These are phyloP conservation scores for Malthinus seriepunctatus DNA, from an alignment of 2,888 invertebrate species.

Conservation along the genomic window DNA sequence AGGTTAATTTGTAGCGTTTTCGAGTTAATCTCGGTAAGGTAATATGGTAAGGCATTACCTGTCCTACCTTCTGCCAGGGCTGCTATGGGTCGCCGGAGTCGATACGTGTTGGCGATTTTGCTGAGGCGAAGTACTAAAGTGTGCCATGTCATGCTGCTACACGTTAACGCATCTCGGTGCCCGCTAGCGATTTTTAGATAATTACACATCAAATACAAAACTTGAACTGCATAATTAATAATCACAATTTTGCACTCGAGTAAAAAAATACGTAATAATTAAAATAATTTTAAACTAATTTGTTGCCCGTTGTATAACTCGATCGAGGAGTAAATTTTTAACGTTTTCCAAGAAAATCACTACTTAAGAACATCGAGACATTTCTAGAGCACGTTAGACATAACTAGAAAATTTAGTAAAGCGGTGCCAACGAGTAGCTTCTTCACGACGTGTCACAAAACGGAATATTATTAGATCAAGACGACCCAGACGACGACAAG, in stretches of 20 bases:
- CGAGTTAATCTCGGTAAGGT: conserved; percentile 16
- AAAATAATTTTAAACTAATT: too few relatives aligned
- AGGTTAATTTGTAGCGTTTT: background rate
- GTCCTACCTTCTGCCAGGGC: conserved; percentile 38
- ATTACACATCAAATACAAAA: background rate
- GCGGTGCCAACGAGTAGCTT: conserved; percentile 24
- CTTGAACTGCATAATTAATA: too few relatives aligned
- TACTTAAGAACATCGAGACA: conserved; percentile 21
- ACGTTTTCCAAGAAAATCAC: conserved; percentile 1
- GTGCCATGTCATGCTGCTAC: conserved; percentile 35
- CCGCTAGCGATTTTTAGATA: conserved; percentile 7
- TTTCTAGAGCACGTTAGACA: conserved; percentile 25
- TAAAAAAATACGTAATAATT: too few relatives aligned
- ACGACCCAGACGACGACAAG: conserved; percentile 27
- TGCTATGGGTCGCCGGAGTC: conserved; percentile 19
- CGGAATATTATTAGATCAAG: conserved; percentile 28
- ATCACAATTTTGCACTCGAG: too few relatives aligned
- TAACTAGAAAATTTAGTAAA: conserved; percentile 23
- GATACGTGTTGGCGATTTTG: conserved; percentile 15
- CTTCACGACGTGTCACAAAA: conserved; percentile 25
- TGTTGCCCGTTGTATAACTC: background rate
- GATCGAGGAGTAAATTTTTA: background rate
- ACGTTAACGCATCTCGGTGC: conserved; percentile 15
- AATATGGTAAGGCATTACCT: conserved; percentile 35
- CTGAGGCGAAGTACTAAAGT: conserved; percentile 30